phyloP scores from a whole-genome alignment of 1,140 invertebrate genomes.

The Lamellibrachia luymesi region DNA sequence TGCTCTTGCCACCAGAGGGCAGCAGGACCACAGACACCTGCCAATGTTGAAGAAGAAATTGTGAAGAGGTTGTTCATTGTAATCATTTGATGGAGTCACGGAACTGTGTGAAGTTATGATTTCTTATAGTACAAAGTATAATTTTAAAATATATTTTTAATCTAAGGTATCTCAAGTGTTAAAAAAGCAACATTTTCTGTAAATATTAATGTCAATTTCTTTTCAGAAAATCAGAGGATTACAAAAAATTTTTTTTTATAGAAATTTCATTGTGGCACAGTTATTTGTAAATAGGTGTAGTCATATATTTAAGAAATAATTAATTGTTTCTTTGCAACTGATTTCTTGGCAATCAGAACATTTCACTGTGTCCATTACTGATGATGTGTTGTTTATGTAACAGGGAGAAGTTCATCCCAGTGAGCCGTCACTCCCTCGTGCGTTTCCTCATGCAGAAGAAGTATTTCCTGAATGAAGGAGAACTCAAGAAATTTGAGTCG shows the following conservation, averaged over 20 bases:
- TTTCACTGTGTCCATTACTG: background rate
- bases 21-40: background rate
- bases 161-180: too few species aligned
- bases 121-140: background rate
- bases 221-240: too few species aligned
- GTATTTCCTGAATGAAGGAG: constrained; percentile 43
- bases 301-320: too few species aligned
- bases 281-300: too few species aligned
- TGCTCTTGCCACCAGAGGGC: background rate
- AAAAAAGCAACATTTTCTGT: too few species aligned
- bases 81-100: background rate
- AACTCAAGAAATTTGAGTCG: constrained; percentile 45
- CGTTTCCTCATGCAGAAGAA: constrained; percentile 45
- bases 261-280: too few species aligned
- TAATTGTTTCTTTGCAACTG: too few species aligned
- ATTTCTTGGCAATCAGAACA: background rate
- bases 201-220: too few species aligned
- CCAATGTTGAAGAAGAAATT: background rate
- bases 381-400: constrained; percentile 12
- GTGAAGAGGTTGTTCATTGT: background rate
- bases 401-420: constrained; percentile 54
- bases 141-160: too few species aligned
- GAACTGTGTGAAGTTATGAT: background rate
- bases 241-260: too few species aligned
- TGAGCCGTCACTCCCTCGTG: constrained; percentile 47